Percentiles rank a stretch among this genome's conserved stretches.
phyloP scores from a whole-genome alignment of 2,888 invertebrate genomes.

The Cryptus armator region DNA sequence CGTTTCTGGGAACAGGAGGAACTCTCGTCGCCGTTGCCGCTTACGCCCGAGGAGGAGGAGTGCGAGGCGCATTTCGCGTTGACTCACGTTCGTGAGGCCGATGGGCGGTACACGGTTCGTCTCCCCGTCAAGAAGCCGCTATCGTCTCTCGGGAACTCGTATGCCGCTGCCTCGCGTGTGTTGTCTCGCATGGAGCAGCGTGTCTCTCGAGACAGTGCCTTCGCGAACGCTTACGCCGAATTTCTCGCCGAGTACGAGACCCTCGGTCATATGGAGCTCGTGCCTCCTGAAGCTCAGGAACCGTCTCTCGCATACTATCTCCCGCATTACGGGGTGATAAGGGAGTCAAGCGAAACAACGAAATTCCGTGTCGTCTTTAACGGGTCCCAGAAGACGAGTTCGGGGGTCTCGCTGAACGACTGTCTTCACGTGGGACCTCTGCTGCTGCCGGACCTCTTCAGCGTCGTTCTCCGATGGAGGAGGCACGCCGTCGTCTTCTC shows the following conservation, averaged over 20 bases:
- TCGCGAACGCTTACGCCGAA: background rate
- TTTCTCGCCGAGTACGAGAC: constrained; percentile 38
- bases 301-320: constrained; percentile 26
- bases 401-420: constrained; percentile 73
- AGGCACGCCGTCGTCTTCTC: constrained; percentile 6
- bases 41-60: constrained; percentile 11
- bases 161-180: constrained; percentile 3
- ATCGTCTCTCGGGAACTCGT: background rate
- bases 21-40: background rate
- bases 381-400: constrained; percentile 72
- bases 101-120: background rate
- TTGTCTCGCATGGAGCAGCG: background rate
- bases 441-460: constrained; percentile 72
- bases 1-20: background rate
- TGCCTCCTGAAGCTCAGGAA: background rate
- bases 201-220: background rate
- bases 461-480: constrained; percentile 26
- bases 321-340: constrained; percentile 77
- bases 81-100: background rate
- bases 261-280: constrained; percentile 20
- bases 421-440: constrained; percentile 75
- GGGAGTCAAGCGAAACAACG: constrained; percentile 76
- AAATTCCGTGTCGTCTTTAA: constrained; percentile 79
- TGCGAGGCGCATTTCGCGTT: background rate
- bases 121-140: background rate